These are phyloP conservation scores for Pheosia gnoma DNA, from an alignment of 2,888 invertebrate genomes.

Conservation along the genomic window DNA sequence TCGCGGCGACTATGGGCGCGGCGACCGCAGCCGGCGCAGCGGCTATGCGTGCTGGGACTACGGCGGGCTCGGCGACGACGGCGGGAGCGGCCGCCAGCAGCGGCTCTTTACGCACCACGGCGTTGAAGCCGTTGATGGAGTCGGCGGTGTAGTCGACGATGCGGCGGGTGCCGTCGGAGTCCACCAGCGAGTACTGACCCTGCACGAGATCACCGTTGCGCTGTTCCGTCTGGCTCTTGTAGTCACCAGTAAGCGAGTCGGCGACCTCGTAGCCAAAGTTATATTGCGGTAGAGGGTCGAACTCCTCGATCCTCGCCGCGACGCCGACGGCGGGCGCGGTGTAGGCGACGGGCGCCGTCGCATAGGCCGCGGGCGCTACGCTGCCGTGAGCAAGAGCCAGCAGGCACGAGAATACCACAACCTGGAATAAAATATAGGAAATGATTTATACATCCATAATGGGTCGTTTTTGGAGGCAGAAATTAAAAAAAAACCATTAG, in stretches of 20 bases:
- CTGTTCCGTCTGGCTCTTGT: constrained; percentile 77
- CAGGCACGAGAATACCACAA: constrained; percentile 72
- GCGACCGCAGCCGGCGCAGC: constrained; percentile 46
- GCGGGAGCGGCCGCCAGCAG: constrained; percentile 62
- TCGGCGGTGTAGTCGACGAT: constrained; percentile 73
- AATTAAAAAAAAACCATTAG: too few relatives aligned
- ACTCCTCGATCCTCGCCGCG: constrained; percentile 69
- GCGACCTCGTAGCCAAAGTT: constrained; percentile 74
- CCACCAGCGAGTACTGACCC: constrained; percentile 73
- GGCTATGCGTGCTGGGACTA: constrained; percentile 51
- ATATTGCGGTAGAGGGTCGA: constrained; percentile 85
- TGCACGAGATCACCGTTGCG: constrained; percentile 82
- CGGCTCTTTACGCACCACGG: constrained; percentile 72
- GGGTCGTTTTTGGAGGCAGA: too few relatives aligned
- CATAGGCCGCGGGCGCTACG: constrained; percentile 60
- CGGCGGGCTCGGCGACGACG: constrained; percentile 64
- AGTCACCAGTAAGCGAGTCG: constrained; percentile 75
- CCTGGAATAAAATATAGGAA: constrained; percentile 52
- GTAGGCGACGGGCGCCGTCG: constrained; percentile 58
- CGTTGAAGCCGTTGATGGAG: constrained; percentile 72
- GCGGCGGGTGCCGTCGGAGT: constrained; percentile 73
- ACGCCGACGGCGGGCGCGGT: constrained; percentile 56
- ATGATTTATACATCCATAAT: not conserved
- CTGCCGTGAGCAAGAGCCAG: constrained; percentile 66
- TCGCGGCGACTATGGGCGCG: constrained; percentile 69